Conservation (phyloP, 2,113 vertebrate genomes). For the Dasyprocta punctata region DNA sequence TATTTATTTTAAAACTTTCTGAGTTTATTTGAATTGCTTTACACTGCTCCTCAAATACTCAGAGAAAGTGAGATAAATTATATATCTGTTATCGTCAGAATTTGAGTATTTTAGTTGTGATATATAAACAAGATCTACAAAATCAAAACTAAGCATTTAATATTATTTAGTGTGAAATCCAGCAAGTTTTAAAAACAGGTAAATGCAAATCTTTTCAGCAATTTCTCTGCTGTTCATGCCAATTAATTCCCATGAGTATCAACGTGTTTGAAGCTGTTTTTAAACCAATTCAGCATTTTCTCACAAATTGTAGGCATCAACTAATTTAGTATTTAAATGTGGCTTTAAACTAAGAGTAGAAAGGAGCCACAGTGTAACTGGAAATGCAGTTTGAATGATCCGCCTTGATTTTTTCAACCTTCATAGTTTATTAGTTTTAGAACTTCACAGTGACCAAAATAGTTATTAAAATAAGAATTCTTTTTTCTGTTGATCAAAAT, state of each 20-base stretch:
- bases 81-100: not conserved
- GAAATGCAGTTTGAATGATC: constrained; percentile 47
- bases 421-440: constrained; percentile 63
- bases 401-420: constrained; percentile 66
- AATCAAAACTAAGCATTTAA: constrained; percentile 18
- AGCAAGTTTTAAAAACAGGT: constrained; percentile 36
- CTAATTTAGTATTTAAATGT: constrained; percentile 19
- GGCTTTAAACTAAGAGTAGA: not conserved
- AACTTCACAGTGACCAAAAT: not conserved
- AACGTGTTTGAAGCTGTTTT: constrained; percentile 60
- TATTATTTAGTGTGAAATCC: constrained; percentile 49
- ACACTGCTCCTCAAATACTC: not conserved
- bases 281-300: constrained; percentile 69
- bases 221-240: constrained; percentile 42
- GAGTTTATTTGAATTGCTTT: not conserved
- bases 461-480: constrained; percentile 66
- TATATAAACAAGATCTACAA: not conserved
- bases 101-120: not conserved
- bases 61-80: not conserved
- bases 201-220: constrained; percentile 6
- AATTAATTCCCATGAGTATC: constrained; percentile 54
- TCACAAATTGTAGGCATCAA: constrained; percentile 62
- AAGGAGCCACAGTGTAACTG: constrained; percentile 39
- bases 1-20: not conserved
- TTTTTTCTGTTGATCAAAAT: constrained; percentile 49